Percentiles rank a stretch among this genome's conserved stretches.
These are phyloP conservation scores for Diarsia dahlii DNA, from an alignment of 2,888 invertebrate genomes.

Conservation along the genomic window DNA sequence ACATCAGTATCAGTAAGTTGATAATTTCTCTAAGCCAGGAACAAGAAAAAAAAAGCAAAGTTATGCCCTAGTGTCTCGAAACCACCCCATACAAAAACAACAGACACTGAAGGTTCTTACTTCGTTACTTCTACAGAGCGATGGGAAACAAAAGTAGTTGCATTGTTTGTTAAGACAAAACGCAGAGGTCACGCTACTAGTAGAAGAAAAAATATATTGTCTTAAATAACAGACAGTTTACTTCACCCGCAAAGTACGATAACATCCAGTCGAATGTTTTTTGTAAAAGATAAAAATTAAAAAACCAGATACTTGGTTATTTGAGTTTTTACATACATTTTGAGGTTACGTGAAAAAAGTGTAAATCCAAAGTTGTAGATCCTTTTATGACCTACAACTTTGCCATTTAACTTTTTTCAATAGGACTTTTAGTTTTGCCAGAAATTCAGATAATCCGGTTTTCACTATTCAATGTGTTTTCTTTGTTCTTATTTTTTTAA, in stretches of 20 bases:
- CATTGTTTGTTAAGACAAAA: conserved; percentile 67
- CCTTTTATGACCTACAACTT: too few species aligned
- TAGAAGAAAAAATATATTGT: conserved; percentile 57
- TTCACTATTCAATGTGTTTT: too few species aligned
- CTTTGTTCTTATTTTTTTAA: too few species aligned
- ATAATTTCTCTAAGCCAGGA: conserved; percentile 13
- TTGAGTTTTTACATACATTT: too few species aligned
- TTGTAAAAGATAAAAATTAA: too few species aligned
- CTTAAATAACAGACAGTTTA: conserved; percentile 53
- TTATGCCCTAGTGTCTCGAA: conserved; percentile 36
- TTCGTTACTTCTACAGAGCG: too few species aligned
- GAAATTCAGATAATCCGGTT: too few species aligned
- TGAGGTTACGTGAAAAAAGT: too few species aligned
- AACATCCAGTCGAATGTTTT: neutral
- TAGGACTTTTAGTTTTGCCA: too few species aligned
- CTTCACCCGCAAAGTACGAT: conserved; percentile 23
- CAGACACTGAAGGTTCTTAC: conserved; percentile 51
- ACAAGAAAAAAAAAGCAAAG: conserved; percentile 29
- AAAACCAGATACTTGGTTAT: too few species aligned
- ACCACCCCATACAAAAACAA: conserved; percentile 52
- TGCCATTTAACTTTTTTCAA: too few species aligned
- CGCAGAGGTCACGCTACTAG: conserved; percentile 56
- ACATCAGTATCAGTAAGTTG: neutral
- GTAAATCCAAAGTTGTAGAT: too few species aligned
- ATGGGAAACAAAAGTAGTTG: conserved; percentile 63